Evolutionary conservation across 2,888 invertebrate species (phyloP), one percentile per base, ranked within the genome.

Genomic region (Strigamia crassipes): DNA sequence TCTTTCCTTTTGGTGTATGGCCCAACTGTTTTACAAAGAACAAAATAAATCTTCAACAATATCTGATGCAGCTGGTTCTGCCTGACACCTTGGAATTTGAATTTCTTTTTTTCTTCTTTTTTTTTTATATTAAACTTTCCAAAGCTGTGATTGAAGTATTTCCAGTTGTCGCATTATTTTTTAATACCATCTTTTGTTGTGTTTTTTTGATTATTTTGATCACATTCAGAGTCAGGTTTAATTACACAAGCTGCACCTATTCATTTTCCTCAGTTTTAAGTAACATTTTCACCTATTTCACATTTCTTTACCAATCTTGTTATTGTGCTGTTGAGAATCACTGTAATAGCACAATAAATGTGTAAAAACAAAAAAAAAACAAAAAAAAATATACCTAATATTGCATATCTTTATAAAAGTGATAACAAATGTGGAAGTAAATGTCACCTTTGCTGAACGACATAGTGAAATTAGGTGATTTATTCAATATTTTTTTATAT

Each of bases 21-120:
- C 51, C 51, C 51, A 51, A 51, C 51, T 51, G 51, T n/a, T 51
- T 51, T 51, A 51, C 51, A 51, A 51, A 51, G 51, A 51, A 51
- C 51, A 51, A 51, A 51, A 51, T 6, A 51, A 51, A n/a, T 15
- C 42, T 46, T 51, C n/a, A n/a, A 51, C 18, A 18, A 51, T 34
- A 34, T 34, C 34, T 6, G 34, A 34, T 51, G 51, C 51, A 51
- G 51, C 51, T 51, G 51, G 51, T 51, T 51, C 51, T 51, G 51
- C 51, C 51, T 51, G 51, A 51, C 51, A n/a, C 12, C 42, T 13
- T 46, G 10, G 42, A 46, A 6, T 46, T 46, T 46, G 4, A 6
- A 6, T 10, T 46, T 46, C 2, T 46, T 46, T 10, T 46, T 46
- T 46, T 46, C 10, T 46, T 13, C 15, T 46, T 13, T 13, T 13